Evolutionary conservation across 2,888 invertebrate genomes (phyloP), one percentile per base, ranked within the genome.

Genomic region (Lasioglossum calceatum): DNA sequence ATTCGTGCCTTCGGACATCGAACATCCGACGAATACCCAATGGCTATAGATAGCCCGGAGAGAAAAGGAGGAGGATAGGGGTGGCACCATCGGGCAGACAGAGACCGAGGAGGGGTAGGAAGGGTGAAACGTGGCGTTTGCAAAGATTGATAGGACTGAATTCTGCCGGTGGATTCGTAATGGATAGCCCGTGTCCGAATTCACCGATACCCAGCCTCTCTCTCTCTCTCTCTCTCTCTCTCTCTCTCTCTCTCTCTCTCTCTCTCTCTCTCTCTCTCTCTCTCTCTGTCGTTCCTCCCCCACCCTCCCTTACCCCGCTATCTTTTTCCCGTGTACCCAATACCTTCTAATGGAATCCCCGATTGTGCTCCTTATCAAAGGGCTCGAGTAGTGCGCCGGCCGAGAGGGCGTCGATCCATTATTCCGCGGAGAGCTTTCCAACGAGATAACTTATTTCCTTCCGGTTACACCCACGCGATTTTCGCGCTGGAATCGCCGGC

Each of bases 151-250:
- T 94, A 93, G 94, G 92, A 92, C 90, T 89, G 92, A 92, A 93
- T 92, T 92, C 91, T 90, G 88, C 85, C 87, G 88, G 89, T 87
- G 91, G 90, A 92, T 92, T 89, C 92, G 92, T 94, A 94, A 94
- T 94, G 94, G 94, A 94, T 94, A 92, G 94, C 93, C 93, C 91
- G 89, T 93, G 94, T 94, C 94, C 94, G 92, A 94, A 92, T 91
- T 92, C 90, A 88, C 90, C 92, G 89, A 92, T 92, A 93, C 89
- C 88, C 84, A 85, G 75, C 76, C 88, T 83, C 80, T 83, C 61
- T 0, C 64, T 32, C 32, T 16, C 32, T 64, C 32, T 27, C 5
- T 27, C 27, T 14, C 14, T 61, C 61, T 32, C 27, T 16, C 61
- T 76, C 87, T 83, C 80, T 83, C 80, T 83, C 61, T 0, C 64